Evolutionary conservation across 2,797 vertebrate genomes (phyloP), one percentile per base, ranked within the genome.

Genomic region (Takifugu ocellatus): DNA sequence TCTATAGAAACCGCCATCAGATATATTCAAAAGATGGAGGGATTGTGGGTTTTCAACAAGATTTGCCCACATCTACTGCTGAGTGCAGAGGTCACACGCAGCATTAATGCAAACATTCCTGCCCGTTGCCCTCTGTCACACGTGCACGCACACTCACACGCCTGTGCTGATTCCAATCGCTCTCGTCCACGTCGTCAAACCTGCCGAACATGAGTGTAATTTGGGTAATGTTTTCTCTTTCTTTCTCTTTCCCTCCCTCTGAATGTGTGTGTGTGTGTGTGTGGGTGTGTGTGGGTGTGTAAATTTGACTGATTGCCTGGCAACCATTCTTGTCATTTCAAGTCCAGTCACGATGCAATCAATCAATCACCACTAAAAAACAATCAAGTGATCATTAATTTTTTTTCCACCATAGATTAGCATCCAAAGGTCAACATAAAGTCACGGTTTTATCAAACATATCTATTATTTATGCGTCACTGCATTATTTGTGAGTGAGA

Each of bases 1-100:
- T 29, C 74, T 56, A 59, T 66, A 53, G 70, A 57, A 71, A 77
- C 61, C 48, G 44, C 54, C 48, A 68, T 63, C 61, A 63, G 50
- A 16, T 5, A 16, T 49, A 21, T 21, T 21, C 36, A 25, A 69
- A 61, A 68, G 29, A 64, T 3, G n/a, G 45, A 10, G 21, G 24
- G 27, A 44, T 51, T 49, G 43, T 42, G 49, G 4, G 49, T 70
- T 50, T 63, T 9, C 12, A 52, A 45, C 42, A 15, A 39, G 56
- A 61, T 49, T 66, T 26, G 44, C 42, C 24, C 17, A n/a, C 36
- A 43, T 55, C 49, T 7, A 33, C 49, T 50, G 47, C 3, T 53
- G 57, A 49, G 43, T 5, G 6, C 8, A 0, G 6, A 47, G 25
- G 31, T 43, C 56, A 50, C 63, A 47, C 47, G 50, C 51, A 49